Evolutionary conservation across 2,113 vertebrate species (phyloP).

Genomic region (Hystrix cristata): DNA sequence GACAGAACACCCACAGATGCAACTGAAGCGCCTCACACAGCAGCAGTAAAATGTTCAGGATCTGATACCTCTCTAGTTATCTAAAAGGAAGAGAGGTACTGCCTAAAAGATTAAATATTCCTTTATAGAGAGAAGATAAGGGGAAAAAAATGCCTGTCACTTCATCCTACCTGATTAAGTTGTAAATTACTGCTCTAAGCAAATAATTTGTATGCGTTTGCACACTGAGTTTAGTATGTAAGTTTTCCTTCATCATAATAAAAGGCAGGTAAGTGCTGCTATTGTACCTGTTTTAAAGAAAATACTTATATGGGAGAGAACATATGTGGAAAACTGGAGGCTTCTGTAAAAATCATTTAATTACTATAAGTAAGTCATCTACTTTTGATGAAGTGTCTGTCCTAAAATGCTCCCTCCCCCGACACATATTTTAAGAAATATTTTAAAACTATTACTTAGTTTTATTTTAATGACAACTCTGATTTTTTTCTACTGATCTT

Average conservation of each 20-base stretch:
- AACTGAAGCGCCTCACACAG: neutral
- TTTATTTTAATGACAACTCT: neutral
- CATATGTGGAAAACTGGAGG: neutral
- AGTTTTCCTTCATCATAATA: neutral
- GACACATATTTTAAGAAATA: neutral
- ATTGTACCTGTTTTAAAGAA: neutral
- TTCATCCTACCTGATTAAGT: constrained; percentile 39
- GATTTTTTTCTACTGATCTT: neutral
- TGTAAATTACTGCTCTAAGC: neutral
- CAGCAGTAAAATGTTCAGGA: constrained; percentile 2
- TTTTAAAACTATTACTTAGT: neutral
- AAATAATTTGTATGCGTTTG: constrained; percentile 6
- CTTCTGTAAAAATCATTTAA: neutral
- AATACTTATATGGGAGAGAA: neutral
- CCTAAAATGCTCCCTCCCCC: neutral
- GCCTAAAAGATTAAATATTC: constrained; percentile 7
- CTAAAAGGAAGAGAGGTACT: neutral
- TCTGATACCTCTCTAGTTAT: constrained; percentile 45
- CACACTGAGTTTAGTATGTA: neutral
- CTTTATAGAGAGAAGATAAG: neutral
- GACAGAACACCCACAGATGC: neutral
- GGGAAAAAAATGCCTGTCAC: constrained; percentile 15
- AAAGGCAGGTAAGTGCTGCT: neutral
- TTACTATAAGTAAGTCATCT: neutral
- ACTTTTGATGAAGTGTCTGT: neutral